Conservation (phyloP, 1,140 invertebrate species). For the Maniola jurtina region DNA sequence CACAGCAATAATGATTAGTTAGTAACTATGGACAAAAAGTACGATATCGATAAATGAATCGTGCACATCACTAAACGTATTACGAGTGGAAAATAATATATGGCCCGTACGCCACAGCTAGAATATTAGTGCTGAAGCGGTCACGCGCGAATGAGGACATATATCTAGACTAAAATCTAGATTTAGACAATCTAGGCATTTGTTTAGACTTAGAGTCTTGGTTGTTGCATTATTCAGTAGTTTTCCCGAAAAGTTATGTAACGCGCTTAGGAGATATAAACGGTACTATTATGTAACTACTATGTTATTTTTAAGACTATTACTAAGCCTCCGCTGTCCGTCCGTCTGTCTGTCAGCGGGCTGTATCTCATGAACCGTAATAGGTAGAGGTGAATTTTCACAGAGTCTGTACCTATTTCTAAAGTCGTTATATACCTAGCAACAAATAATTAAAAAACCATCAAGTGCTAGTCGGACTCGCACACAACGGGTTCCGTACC, state of each 20-base stretch:
- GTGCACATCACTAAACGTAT: slow-evolving; percentile 38
- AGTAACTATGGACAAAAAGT: neutral
- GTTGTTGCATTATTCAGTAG: neutral
- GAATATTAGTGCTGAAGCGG: neutral
- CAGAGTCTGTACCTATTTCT: too few relatives aligned
- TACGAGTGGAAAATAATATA: slow-evolving; percentile 43
- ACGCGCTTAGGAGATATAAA: neutral
- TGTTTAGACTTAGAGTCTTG: neutral
- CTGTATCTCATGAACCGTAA: too few relatives aligned
- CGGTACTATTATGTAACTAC: too few relatives aligned
- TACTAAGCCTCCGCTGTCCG: too few relatives aligned
- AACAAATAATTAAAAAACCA: too few relatives aligned
- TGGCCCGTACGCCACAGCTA: neutral
- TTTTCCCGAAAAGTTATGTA: neutral
- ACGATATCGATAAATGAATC: neutral
- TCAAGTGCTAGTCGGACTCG: too few relatives aligned
- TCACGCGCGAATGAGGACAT: neutral
- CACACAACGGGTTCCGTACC: too few relatives aligned
- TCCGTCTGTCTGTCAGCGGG: too few relatives aligned
- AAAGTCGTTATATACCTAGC: too few relatives aligned
- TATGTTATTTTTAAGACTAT: too few relatives aligned
- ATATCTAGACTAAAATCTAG: neutral
- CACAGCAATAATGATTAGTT: too few relatives aligned
- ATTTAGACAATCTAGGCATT: neutral
- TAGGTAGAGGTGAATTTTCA: too few relatives aligned